A percentile compares a stretch with the other conserved stretches of the same genome.
phyloP scores from a whole-genome alignment of 37 sponge, comb jelly and placozoan species.

The Beroe forskalii region DNA sequence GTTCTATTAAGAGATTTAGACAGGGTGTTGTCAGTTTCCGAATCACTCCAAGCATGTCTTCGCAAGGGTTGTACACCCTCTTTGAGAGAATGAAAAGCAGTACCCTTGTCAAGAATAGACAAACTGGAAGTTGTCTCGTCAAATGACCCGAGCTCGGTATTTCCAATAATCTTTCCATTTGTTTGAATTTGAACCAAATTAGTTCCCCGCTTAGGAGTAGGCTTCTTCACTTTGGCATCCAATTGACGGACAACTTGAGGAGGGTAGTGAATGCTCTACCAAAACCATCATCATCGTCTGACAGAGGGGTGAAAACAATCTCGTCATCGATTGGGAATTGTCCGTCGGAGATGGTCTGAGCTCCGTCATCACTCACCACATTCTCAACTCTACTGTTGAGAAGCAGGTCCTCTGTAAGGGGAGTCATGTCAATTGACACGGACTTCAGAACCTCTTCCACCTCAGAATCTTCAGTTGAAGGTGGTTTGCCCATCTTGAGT shows the following conservation, averaged over 20 bases:
- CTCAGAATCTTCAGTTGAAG: conserved; percentile 2
- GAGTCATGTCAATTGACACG: conserved; percentile 41
- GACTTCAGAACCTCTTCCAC: background rate
- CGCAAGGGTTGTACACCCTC: background rate
- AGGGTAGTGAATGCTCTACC: conserved; percentile 33
- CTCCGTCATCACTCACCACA: conserved; percentile 8
- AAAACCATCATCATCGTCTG: conserved; percentile 26
- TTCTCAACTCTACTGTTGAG: conserved; percentile 24
- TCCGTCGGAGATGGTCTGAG: conserved; percentile 54
- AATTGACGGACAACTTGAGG: conserved; percentile 4
- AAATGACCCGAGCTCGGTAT: conserved; percentile 36
- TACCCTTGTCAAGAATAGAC: background rate
- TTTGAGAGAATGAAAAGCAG: background rate
- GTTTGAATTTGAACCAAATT: conserved; percentile 7
- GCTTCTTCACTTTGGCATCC: conserved; percentile 9
- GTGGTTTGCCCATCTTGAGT: conserved; percentile 58
- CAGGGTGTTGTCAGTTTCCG: conserved; percentile 62
- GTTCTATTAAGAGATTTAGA: conserved; percentile 1
- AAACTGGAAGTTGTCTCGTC: conserved; percentile 61
- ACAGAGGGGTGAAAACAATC: conserved; percentile 46
- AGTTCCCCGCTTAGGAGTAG: background rate
- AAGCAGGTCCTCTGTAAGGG: conserved; percentile 54
- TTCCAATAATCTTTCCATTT: conserved; percentile 34
- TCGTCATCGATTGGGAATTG: conserved; percentile 58
- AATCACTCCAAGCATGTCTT: conserved; percentile 58